Base-by-base conservation (phyloP, 2,888 invertebrate species). In the Acholoe squamosa region DNA sequence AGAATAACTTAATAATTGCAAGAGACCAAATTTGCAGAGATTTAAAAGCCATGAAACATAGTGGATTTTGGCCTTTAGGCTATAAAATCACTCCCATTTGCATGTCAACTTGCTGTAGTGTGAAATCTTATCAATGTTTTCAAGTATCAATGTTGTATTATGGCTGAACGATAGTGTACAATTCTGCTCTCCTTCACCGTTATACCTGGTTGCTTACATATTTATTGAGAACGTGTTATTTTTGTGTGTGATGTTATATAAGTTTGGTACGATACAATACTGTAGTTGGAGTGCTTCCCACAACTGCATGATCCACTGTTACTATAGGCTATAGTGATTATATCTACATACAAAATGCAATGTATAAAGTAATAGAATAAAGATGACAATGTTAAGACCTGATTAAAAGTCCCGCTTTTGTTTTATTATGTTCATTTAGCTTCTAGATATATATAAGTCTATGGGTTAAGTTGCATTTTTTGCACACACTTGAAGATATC, bases 281-380 rank as follows among this genome's bases (percentile, higher is more conserved):
- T 80, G 22, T 80, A 34, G 33, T 80, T 33, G 43, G 80, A 80
- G 43, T 43, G 80, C 80, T 43, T 33, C 80, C 14, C 19, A 19
- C 43, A 33, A 5, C 43, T 43, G 80, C 80, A 80, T 80, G 80
- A 22, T 43, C 80, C 19, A 80, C 33, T 80, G 80, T 80, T 80
- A 80, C 33, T 80, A 80, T 80, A 80, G 80, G 43, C 80, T 19
- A 80, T 80, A 80, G 80, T 80, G 80, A 80, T 80, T 34, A 22
- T 80, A 80, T 80, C 22, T 34, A 80, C 80, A 16, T 43, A 80
- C 34, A 80, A 80, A 25, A 80, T 80, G 80, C 80, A 33, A 43
- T 80, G 80, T 80, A 80, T 34, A 80, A 80, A 80, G 80, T 80
- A 80, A 80, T 80, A 80, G 80, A 80, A 80, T 80, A 80, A 80